phyloP scores from a whole-genome alignment of 1,140 invertebrate genomes.

The Zaprionus capensis region DNA sequence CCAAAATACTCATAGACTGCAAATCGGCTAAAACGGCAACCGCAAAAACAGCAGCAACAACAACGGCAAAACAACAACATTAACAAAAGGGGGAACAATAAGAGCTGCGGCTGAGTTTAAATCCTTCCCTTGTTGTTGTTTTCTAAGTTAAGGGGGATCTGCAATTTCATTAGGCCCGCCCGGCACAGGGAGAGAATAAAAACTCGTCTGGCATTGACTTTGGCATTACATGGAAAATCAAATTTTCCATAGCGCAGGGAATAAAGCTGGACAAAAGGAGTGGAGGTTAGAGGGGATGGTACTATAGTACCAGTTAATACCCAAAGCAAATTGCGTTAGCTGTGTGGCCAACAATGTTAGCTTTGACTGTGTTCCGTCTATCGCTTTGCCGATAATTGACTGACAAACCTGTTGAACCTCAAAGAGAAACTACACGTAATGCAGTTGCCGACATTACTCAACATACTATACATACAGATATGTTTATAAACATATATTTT shows the following conservation, averaged over 20 bases:
- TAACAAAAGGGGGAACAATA: constrained; percentile 8
- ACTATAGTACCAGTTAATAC: neutral
- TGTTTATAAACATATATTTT: too few species aligned
- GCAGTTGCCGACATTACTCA: too few species aligned
- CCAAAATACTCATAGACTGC: constrained; percentile 25
- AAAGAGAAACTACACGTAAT: neutral
- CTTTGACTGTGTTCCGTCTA: neutral
- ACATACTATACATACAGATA: too few species aligned
- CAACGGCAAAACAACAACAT: constrained; percentile 8
- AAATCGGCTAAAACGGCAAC: constrained; percentile 13
- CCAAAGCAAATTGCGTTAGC: neutral
- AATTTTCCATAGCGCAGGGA: constrained; percentile 12
- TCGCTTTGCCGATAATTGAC: neutral
- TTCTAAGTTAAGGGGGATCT: constrained; percentile 26
- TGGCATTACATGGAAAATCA: constrained; percentile 12
- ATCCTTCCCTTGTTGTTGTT: constrained; percentile 14
- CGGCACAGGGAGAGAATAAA: neutral
- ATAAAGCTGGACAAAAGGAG: too few species aligned
- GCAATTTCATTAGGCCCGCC: constrained; percentile 49
- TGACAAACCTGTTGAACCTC: neutral
- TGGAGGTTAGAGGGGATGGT: neutral
- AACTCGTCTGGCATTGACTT: constrained; percentile 33
- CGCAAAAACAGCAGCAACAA: neutral
- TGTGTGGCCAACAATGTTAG: neutral
- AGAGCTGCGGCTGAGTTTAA: constrained; percentile 23